A percentile compares a stretch with the other conserved stretches of the same genome.
Conservation (phyloP, 1,140 invertebrate species). For the Aphidius ervi region DNA sequence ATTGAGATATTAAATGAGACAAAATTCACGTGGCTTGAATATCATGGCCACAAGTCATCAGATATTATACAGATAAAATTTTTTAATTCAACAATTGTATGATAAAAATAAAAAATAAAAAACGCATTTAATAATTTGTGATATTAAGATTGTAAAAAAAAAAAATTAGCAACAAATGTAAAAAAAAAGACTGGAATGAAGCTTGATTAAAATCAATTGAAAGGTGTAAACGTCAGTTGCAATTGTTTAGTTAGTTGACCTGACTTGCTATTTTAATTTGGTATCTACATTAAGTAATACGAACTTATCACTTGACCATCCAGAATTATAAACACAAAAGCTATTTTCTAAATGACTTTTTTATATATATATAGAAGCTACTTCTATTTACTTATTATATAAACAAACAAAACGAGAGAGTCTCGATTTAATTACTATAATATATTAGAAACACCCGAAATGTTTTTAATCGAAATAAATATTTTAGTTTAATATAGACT, state of each 20-base stretch:
- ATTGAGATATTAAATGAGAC: no score
- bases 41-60: no score
- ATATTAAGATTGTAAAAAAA: no score
- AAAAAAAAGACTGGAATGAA: conserved; percentile 30
- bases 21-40: no score
- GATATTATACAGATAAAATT: no score
- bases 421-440: no score
- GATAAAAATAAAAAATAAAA: conserved; percentile 21
- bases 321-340: conserved; percentile 9
- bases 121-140: neutral
- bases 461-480: no score
- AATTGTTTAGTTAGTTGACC: conserved; percentile 47
- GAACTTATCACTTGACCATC: conserved; percentile 21
- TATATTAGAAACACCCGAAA: no score
- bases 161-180: conserved; percentile 6
- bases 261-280: conserved; percentile 32
- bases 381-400: no score
- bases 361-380: no score
- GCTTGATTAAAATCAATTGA: conserved; percentile 49
- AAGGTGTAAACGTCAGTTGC: conserved; percentile 47
- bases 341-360: neutral
- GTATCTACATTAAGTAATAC: conserved; percentile 13
- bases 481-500: no score
- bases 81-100: neutral
- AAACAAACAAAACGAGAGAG: no score